Evolutionary conservation across 2,113 vertebrate species (phyloP).

Genomic region (Ageneiosus marmoratus): DNA sequence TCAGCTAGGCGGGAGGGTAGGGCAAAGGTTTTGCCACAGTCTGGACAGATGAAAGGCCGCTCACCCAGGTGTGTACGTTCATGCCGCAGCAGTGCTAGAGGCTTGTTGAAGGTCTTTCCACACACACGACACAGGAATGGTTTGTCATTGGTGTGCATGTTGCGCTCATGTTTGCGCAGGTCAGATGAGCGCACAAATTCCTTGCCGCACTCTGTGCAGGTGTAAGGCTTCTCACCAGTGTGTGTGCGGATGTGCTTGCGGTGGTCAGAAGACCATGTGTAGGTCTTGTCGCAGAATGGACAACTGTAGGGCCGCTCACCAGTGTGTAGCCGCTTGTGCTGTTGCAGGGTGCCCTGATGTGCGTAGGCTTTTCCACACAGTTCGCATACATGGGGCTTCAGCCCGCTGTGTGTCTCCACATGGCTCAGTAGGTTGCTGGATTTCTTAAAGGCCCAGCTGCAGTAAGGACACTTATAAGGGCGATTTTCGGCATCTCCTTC

Average conservation of each 20-base stretch:
- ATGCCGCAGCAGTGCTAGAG: constrained; percentile 78
- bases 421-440: constrained; percentile 81
- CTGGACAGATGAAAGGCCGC: constrained; percentile 77
- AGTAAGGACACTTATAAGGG: constrained; percentile 68
- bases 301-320: constrained; percentile 75
- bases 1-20: constrained; percentile 80
- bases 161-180: constrained; percentile 76
- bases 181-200: constrained; percentile 77
- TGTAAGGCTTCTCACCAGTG: constrained; percentile 75
- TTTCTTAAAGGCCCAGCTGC: constrained; percentile 77
- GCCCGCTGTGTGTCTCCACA: constrained; percentile 75
- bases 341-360: constrained; percentile 74
- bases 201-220: constrained; percentile 72
- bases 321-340: constrained; percentile 76
- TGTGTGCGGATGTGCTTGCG: constrained; percentile 75
- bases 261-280: constrained; percentile 77
- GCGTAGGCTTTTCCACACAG: constrained; percentile 75
- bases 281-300: constrained; percentile 72
- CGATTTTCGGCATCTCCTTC: constrained; percentile 62
- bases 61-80: constrained; percentile 81
- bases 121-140: constrained; percentile 80
- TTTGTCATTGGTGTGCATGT: constrained; percentile 79
- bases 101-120: constrained; percentile 80
- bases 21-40: constrained; percentile 76
- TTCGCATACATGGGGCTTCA: constrained; percentile 78